phyloP scores from a whole-genome alignment of 2,113 vertebrate genomes.

The Empidonax alnorum region DNA sequence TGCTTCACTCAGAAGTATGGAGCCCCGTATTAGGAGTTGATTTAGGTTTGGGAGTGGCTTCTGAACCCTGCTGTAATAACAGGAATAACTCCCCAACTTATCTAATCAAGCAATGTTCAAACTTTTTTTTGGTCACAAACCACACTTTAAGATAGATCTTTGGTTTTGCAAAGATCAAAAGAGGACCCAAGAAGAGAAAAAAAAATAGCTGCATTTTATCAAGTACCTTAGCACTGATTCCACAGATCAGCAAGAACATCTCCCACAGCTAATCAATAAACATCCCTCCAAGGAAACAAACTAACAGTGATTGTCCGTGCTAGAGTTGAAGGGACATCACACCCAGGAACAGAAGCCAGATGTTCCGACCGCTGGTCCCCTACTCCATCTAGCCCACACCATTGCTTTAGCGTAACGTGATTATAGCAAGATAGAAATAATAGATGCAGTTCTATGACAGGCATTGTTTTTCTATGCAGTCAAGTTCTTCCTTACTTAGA shows the following conservation, averaged over 20 bases:
- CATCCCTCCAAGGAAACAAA: background rate
- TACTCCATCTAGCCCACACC: background rate
- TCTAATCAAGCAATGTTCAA: background rate
- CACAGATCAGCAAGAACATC: background rate
- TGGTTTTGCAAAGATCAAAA: background rate
- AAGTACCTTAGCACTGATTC: background rate
- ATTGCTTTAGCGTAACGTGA: background rate
- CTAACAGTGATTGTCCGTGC: fast-evolving
- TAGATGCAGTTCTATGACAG: background rate
- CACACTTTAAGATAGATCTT: background rate
- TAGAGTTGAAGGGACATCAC: background rate
- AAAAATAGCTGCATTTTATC: background rate
- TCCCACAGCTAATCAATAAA: background rate
- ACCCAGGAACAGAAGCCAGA: background rate
- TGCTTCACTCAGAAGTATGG: background rate
- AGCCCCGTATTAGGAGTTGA: background rate
- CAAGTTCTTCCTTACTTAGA: background rate
- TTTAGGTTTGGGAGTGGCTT: background rate
- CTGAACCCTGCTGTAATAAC: background rate
- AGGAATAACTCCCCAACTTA: background rate
- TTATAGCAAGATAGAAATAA: background rate
- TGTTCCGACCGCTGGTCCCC: background rate
- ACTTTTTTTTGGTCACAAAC: background rate
- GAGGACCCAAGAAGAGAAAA: background rate
- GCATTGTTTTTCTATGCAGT: background rate